Conservation (phyloP, 2,797 vertebrate species). For the Acestrorhynchus altus region DNA sequence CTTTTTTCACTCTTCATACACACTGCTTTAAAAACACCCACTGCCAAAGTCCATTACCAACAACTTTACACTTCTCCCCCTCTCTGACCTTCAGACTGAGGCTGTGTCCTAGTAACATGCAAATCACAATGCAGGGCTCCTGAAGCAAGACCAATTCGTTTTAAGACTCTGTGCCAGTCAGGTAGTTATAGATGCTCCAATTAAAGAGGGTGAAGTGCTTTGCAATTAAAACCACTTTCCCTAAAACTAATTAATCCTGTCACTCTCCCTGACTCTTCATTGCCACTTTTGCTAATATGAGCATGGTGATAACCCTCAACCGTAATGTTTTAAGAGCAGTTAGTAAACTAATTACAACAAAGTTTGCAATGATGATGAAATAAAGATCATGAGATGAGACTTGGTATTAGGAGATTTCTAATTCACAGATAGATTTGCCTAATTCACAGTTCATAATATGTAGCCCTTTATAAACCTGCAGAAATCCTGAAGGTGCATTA, state of each 20-base stretch:
- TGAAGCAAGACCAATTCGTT: conserved; percentile 62
- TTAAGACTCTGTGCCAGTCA: conserved; percentile 59
- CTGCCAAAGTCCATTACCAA: conserved; percentile 25
- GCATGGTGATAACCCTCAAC: conserved; percentile 22
- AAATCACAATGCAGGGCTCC: conserved; percentile 52
- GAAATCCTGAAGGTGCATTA: not conserved
- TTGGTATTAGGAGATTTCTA: not conserved
- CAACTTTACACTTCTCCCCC: conserved; percentile 26
- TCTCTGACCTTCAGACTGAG: conserved; percentile 50
- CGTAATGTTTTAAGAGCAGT: conserved; percentile 52
- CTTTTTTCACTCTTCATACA: not conserved
- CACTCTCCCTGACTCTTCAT: conserved; percentile 40
- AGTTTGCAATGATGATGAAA: conserved; percentile 20
- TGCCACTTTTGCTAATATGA: conserved; percentile 34
- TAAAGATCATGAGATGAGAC: not conserved
- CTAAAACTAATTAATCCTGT: conserved; percentile 65
- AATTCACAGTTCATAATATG: not conserved
- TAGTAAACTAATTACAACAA: conserved; percentile 53
- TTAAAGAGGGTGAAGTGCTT: conserved; percentile 62
- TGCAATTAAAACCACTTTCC: conserved; percentile 65
- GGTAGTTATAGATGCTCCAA: conserved; percentile 69
- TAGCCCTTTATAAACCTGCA: not conserved
- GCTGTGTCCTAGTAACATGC: conserved; percentile 54
- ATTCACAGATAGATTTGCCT: not conserved
- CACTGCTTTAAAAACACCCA: conserved; percentile 10